These are phyloP conservation scores for Protomyctophum bolini DNA, from an alignment of 2,113 vertebrate species.

Conservation along the genomic window DNA sequence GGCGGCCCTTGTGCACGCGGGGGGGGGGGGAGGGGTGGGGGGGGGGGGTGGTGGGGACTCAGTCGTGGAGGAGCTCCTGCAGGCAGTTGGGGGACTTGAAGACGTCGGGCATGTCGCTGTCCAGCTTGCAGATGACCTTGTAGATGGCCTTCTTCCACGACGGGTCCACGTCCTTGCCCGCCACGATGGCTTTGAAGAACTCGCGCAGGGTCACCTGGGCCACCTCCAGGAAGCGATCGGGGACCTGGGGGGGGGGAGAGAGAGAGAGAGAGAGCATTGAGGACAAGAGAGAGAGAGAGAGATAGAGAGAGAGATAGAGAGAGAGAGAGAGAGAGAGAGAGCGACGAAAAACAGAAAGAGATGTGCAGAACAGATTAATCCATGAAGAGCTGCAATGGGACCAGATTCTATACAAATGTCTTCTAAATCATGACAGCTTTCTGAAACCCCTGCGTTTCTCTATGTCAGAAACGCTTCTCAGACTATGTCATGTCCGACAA, in stretches of 20 bases:
- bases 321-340: constrained; percentile 35
- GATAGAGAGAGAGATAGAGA: constrained; percentile 63
- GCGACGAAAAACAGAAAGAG: not conserved
- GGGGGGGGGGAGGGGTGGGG: not conserved
- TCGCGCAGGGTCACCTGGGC: constrained; percentile 95
- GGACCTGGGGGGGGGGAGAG: constrained; percentile 82
- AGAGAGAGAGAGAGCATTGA: constrained; percentile 12
- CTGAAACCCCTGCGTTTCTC: too few species aligned
- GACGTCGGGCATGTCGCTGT: constrained; percentile 93
- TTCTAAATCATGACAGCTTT: too few species aligned
- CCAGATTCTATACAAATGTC: too few species aligned
- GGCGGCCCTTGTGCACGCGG: not conserved
- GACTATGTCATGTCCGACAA: too few species aligned
- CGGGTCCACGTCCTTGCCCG: constrained; percentile 96
- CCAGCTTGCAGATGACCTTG: constrained; percentile 96
- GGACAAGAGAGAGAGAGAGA: constrained; percentile 41
- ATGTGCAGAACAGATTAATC: too few species aligned
- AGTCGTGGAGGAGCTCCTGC: constrained; percentile 94
- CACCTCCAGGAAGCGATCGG: constrained; percentile 95
- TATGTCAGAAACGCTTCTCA: too few species aligned
- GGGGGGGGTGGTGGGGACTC: constrained; percentile 51
- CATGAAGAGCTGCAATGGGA: too few species aligned
- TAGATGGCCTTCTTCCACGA: constrained; percentile 98
- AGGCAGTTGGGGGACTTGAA: constrained; percentile 95
- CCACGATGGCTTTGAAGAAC: constrained; percentile 97